Evolutionary conservation across 2,797 vertebrate genomes (phyloP), one percentile per base, ranked within the genome.

Genomic region (Brachymystax lenok): DNA sequence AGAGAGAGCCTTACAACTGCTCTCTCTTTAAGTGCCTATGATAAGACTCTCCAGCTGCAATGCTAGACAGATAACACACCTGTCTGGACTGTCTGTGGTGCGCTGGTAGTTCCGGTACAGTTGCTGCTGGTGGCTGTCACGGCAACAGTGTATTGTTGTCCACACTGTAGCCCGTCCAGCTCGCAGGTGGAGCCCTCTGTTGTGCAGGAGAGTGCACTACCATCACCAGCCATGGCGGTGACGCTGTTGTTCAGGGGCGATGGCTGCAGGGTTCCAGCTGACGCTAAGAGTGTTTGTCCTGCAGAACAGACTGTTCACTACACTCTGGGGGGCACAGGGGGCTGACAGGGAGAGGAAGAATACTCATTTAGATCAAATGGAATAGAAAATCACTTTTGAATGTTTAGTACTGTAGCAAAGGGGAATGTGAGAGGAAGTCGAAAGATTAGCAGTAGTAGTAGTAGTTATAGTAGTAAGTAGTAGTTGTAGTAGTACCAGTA

Each of bases 61-160:
- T 14, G 19, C 4, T 14, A 28, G 13, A 28, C 27, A 10, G 52
- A 35, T 54, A 61, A 74, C 21, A 24, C 76, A 95, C 94, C 90
- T 76, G 93, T 86, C 64, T 91, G 75, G 5, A 94, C 71, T 1
- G 68, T 69, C 78, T 83, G 30, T 0, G 74, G 74, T 12, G 14
- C 28, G 1, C 88, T 93, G 77, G 72, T 81, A 0, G 79, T 77
- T 59, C 94, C 93, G 30, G 82, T 82, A 76, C 94, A 95, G 4
- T 83, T 83, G 79, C 75, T 81, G 81, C 89, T 92, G 69, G 74
- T 63, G 21, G 91, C 88, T 71, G 54, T 86, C 76, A 94, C 87
- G 0, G 73, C 83, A 64, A 94, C 87, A 0, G 52, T 87, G 86
- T 95, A 95, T 76, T 75, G 84, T 66, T 87, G 61, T 16, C 95